phyloP scores from a whole-genome alignment of 2,113 vertebrate species.

The Mesoclemmys tuberculata region DNA sequence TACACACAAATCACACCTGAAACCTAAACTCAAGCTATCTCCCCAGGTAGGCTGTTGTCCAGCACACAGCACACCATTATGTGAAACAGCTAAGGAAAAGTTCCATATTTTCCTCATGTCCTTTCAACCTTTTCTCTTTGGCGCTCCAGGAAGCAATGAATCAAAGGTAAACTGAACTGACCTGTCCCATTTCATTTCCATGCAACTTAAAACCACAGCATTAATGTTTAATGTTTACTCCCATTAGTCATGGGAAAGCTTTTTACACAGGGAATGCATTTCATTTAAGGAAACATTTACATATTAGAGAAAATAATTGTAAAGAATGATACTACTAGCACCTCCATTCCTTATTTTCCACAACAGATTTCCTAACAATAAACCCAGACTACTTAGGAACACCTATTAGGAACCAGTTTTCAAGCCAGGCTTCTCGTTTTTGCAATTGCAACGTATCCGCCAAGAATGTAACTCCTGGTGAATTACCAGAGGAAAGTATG shows the following conservation, averaged over 20 bases:
- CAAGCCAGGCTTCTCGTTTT: background rate
- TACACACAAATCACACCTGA: background rate
- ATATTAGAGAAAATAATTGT: background rate
- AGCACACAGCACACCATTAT: background rate
- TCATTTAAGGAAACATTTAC: background rate
- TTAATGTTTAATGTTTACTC: constrained; percentile 75
- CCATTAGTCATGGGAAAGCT: constrained; percentile 35
- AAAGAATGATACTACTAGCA: background rate
- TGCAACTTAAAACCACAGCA: constrained; percentile 64
- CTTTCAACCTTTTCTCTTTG: constrained; percentile 34
- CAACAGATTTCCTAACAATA: background rate
- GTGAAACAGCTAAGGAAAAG: constrained; percentile 1
- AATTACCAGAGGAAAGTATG: background rate
- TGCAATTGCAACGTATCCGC: background rate
- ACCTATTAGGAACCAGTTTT: background rate
- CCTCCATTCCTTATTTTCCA: background rate
- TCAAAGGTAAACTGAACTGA: constrained; percentile 78
- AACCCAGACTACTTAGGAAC: background rate
- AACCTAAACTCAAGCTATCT: background rate
- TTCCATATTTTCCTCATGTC: background rate
- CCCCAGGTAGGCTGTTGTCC: background rate
- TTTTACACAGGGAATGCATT: constrained; percentile 15
- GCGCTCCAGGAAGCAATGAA: constrained; percentile 59
- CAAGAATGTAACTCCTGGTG: background rate
- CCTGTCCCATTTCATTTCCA: constrained; percentile 73